Percentiles rank a stretch among this genome's conserved stretches.
Conservation (phyloP, 2,113 vertebrate species). For the Daubentonia madagascariensis region DNA sequence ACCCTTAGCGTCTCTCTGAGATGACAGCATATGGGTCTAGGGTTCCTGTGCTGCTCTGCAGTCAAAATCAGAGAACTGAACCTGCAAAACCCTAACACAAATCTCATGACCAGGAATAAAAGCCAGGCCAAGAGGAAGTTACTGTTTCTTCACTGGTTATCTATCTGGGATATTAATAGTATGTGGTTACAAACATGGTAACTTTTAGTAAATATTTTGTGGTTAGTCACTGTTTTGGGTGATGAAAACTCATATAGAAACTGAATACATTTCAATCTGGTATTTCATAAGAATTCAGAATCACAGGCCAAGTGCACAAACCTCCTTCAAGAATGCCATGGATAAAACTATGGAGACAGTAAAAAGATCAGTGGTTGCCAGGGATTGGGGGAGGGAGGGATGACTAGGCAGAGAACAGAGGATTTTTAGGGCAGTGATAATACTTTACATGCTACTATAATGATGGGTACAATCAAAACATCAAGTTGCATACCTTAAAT, state of each 20-base stretch:
- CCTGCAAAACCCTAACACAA: not conserved
- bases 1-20: not conserved
- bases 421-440: not conserved
- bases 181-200: not conserved
- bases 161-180: not conserved
- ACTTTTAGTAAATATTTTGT: not conserved
- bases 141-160: not conserved
- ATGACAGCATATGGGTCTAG: rapidly evolving
- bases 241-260: not conserved
- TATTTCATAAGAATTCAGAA: not conserved
- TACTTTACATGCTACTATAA: not conserved
- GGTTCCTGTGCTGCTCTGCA: not conserved
- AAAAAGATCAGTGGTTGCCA: not conserved
- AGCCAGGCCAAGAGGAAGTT: not conserved
- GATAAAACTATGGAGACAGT: not conserved
- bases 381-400: not conserved
- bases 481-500: not conserved
- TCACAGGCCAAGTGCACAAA: not conserved
- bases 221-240: not conserved
- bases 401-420: no score
- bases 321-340: not conserved
- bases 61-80: not conserved
- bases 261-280: not conserved
- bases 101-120: not conserved
- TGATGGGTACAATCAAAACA: not conserved